Evolutionary conservation across 2,113 vertebrate species (phyloP).

Genomic region (Cryptomyrus ogoouensis): DNA sequence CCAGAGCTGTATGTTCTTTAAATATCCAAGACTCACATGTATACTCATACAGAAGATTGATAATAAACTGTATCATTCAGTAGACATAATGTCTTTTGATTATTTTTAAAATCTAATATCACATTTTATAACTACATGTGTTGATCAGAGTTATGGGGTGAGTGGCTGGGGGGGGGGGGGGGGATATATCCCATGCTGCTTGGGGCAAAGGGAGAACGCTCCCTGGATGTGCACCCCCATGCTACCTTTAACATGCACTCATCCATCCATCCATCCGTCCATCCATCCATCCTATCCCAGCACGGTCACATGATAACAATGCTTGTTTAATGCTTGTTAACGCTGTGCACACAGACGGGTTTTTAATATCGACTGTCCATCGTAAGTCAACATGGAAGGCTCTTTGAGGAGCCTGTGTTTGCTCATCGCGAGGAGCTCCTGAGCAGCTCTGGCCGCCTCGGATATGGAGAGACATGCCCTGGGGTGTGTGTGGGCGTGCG

Average conservation of each 20-base stretch:
- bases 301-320: background rate
- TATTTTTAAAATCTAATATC: background rate
- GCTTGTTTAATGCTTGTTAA: background rate
- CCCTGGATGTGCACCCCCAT: background rate
- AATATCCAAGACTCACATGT: background rate
- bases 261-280: background rate
- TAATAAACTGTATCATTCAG: background rate
- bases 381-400: background rate
- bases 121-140: background rate
- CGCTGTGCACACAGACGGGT: background rate
- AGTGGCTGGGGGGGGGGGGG: too few relatives aligned
- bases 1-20: background rate
- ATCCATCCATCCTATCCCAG: background rate
- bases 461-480: background rate
- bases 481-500: background rate
- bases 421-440: background rate
- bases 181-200: background rate
- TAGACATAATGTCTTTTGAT: background rate
- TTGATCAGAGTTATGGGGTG: background rate
- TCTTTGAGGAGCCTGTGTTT: background rate
- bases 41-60: background rate
- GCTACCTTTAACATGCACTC: background rate
- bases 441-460: background rate
- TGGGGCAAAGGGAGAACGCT: background rate
- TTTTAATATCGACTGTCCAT: background rate